These are phyloP conservation scores for Caenorhabditis inopinata DNA, from an alignment of 1,140 invertebrate genomes.

Conservation along the genomic window DNA sequence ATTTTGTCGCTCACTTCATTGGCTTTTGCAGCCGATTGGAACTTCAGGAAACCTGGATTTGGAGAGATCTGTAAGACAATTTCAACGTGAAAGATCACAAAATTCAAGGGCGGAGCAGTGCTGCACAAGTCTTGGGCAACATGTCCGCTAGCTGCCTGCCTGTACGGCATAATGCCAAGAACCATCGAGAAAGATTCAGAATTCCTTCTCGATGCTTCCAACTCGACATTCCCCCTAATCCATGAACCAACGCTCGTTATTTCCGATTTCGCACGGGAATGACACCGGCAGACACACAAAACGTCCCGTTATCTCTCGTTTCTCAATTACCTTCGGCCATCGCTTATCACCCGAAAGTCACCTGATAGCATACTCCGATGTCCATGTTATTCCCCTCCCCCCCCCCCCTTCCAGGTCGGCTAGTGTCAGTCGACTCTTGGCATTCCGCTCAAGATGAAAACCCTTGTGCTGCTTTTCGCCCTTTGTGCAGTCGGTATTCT, in stretches of 20 bases:
- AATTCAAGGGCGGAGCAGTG: no score
- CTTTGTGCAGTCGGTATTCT: slow-evolving; percentile 36
- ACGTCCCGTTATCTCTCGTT: background rate
- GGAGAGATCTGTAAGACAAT: no score
- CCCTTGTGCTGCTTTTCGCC: background rate
- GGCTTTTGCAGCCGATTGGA: no score
- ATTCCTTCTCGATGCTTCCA: no score
- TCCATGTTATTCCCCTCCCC: background rate
- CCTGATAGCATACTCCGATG: slow-evolving; percentile 3
- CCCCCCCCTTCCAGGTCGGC: background rate
- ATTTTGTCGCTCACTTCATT: no score
- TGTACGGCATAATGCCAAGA: no score
- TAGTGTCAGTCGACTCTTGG: background rate
- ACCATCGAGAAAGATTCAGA: no score
- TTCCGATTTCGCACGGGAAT: background rate
- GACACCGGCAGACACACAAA: background rate
- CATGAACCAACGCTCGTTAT: background rate
- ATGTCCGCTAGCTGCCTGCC: no score
- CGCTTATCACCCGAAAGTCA: background rate
- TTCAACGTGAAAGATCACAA: no score
- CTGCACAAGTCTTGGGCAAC: no score
- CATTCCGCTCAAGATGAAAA: background rate
- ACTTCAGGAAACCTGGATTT: no score
- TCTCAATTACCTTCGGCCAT: background rate
- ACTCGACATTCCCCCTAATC: background rate